phyloP scores from a whole-genome alignment of 2,888 invertebrate genomes.

The Dicyrtomina minuta region DNA sequence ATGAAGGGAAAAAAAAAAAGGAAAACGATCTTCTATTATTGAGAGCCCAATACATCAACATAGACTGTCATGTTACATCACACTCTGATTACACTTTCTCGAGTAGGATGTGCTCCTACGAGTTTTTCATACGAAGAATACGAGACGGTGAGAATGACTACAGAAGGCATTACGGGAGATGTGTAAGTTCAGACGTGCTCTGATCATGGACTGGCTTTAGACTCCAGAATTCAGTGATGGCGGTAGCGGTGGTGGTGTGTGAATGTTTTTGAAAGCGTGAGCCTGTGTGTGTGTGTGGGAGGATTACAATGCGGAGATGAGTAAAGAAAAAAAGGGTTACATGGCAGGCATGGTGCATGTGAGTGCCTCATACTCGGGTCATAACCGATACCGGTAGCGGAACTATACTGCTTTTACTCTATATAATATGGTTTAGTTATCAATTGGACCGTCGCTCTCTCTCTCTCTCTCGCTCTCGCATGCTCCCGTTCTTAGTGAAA shows the following conservation, averaged over 20 bases:
- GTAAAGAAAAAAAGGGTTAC: no score
- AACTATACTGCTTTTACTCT: no score
- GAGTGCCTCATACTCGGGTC: no score
- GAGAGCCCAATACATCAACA: slow-evolving; percentile 23
- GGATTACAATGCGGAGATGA: no score
- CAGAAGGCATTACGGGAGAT: background rate
- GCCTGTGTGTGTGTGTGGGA: background rate
- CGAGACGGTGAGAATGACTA: no score
- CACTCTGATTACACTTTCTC: slow-evolving; percentile 21
- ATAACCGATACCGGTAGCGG: no score
- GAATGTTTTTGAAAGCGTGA: background rate
- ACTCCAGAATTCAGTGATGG: no score
- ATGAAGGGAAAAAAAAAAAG: background rate
- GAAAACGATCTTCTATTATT: slow-evolving; percentile 19
- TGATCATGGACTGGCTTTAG: background rate
- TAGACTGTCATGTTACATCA: slow-evolving; percentile 22
- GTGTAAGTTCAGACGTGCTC: background rate
- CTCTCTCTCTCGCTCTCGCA: no score
- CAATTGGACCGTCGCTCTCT: no score
- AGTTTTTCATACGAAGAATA: background rate
- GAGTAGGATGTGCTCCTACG: background rate
- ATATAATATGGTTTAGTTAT: no score
- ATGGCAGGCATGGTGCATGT: no score
- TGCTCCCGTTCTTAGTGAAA: background rate
- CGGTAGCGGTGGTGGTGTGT: background rate